Evolutionary conservation across 2,113 vertebrate species (phyloP), one percentile per base, ranked within the genome.

Genomic region (cattle (Bos taurus)): DNA sequence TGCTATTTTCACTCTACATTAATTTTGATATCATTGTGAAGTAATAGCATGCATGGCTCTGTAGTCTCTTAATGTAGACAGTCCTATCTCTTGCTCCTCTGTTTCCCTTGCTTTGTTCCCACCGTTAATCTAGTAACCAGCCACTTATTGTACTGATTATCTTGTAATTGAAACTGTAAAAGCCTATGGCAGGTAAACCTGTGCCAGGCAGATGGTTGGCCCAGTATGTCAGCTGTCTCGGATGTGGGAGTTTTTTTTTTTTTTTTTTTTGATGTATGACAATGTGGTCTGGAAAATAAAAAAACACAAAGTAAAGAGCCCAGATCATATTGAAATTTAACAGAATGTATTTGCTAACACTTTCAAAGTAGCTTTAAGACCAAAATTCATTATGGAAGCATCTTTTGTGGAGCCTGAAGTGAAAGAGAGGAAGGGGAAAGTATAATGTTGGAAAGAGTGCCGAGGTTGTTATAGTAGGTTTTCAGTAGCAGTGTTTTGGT

Each of bases 301-400:
- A 30, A n/a, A 48, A 81, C 40, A 30, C 40, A 23, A 91, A 98
- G 93, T 93, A 97, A 98, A 97, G 87, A 97, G 87, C 80, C 74
- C 71, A 90, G 92, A 77, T 90, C 89, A 89, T 62, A 92, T 94
- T 67, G 88, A 96, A 97, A 88, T 94, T 97, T 98, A 97, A 97
- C 97, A 74, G 95, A 98, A 96, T 98, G 43, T 98, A 98, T 98
- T 98, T 98, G 97, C 98, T 99, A 98, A 98, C 98, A 98, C 98
- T 98, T 99, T 97, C 91, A 90, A 97, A 98, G 98, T 98, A 98
- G 98, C 98, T 97, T 98, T 83, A 92, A 98, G 99, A 99, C 97
- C 96, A 92, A 94, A 98, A 97, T 97, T 97, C 98, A 98, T 98
- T 95, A 98, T 98, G 97, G 95, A 95, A 95, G 89, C 83, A 8